Evolutionary conservation across 2,797 vertebrate species (phyloP).

Genomic region (Bucorvus abyssinicus): DNA sequence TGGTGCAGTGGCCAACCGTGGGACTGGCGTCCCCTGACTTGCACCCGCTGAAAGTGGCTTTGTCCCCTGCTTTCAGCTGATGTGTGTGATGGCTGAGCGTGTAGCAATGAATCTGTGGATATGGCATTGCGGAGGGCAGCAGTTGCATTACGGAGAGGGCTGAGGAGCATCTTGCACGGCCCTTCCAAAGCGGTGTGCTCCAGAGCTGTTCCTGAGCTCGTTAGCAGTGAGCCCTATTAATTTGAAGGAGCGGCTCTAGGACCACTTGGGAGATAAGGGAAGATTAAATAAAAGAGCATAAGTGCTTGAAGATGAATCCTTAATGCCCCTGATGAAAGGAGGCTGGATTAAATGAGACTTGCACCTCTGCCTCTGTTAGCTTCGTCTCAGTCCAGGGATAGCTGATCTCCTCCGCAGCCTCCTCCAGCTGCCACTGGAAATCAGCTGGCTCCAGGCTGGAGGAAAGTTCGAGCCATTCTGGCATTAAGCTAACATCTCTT

Average conservation of each 20-base stretch:
- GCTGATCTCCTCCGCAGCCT: not conserved
- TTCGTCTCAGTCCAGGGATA: not conserved
- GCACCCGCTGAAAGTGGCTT: not conserved
- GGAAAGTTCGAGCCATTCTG: not conserved
- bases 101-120: not conserved
- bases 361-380: not conserved
- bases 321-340: slow-evolving; percentile 20
- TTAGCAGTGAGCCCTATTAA: slow-evolving; percentile 20
- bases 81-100: fast-evolving
- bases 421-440: not conserved
- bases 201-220: not conserved
- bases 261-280: not conserved
- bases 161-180: not conserved
- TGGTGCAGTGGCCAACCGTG: fast-evolving
- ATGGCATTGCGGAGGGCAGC: not conserved
- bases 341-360: not conserved
- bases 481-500: not conserved
- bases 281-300: slow-evolving; percentile 31
- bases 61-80: not conserved
- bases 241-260: slow-evolving; percentile 4
- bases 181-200: not conserved
- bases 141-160: not conserved
- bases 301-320: slow-evolving; percentile 21
- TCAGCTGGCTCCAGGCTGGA: not conserved
- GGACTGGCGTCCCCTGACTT: not conserved